Percentiles rank a stretch among this genome's conserved stretches.
Evolutionary conservation across 2,888 invertebrate species (phyloP).

Genomic region (Morinoia aosen): DNA sequence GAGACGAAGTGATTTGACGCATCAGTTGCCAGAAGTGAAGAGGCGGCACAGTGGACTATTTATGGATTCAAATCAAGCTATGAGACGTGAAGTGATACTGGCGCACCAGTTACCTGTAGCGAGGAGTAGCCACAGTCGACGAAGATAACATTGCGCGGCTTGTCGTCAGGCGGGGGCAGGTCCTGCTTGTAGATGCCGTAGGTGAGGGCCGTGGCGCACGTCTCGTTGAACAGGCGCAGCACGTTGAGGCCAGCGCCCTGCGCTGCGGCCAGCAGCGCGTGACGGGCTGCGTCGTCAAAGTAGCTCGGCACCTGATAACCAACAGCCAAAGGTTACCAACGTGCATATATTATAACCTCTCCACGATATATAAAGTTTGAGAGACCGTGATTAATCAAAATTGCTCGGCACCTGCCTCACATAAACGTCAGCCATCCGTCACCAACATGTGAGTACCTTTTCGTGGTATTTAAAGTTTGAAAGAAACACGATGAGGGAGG

Average conservation of each 20-base stretch:
- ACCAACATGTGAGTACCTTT: no score
- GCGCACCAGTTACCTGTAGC: constrained; percentile 77
- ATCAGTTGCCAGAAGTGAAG: constrained; percentile 81
- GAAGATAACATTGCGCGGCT: constrained; percentile 93
- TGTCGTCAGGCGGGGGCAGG: constrained; percentile 88
- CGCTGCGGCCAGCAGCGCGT: constrained; percentile 91
- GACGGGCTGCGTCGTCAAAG: constrained; percentile 94
- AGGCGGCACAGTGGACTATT: constrained; percentile 97
- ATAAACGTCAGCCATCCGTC: no score
- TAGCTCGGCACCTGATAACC: constrained; percentile 82
- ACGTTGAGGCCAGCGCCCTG: constrained; percentile 94
- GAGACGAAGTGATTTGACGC: no score
- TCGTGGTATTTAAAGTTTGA: no score
- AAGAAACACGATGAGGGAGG: no score
- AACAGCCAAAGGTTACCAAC: neutral
- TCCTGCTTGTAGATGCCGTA: constrained; percentile 99
- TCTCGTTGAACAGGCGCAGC: constrained; percentile 95
- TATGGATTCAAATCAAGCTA: no score
- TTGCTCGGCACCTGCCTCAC: constrained; percentile 79
- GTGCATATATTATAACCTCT: no score
- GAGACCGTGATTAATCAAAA: no score
- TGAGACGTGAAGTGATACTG: no score
- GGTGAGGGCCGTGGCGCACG: constrained; percentile 94
- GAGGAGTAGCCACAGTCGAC: constrained; percentile 96
- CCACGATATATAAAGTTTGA: no score